phyloP scores from a whole-genome alignment of 1,140 invertebrate species.

The Telenomus remus region DNA sequence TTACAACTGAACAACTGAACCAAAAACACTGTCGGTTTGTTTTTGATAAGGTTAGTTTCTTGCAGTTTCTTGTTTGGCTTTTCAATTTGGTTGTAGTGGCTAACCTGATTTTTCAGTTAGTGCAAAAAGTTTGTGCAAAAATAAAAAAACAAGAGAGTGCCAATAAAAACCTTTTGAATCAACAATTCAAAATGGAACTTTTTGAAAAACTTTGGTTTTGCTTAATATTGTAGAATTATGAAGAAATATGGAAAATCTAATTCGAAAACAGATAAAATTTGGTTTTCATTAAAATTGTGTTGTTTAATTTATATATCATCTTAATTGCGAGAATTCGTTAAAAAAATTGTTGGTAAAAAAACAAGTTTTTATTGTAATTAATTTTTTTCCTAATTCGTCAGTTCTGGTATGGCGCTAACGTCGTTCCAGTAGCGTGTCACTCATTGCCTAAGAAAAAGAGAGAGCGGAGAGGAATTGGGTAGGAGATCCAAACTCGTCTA shows the following conservation, averaged over 20 bases:
- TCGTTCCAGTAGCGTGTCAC: not conserved
- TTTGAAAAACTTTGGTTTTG: too few relatives aligned
- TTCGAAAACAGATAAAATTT: too few relatives aligned
- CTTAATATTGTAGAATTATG: too few relatives aligned
- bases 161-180: not conserved
- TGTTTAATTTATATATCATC: too few relatives aligned
- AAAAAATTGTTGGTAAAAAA: not conserved
- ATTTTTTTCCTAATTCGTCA: not conserved
- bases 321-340: not conserved
- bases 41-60: not conserved
- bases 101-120: not conserved
- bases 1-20: not conserved
- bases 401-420: not conserved
- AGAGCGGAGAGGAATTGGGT: too few relatives aligned
- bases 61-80: not conserved
- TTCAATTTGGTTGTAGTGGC: not conserved
- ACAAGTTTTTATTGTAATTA: not conserved
- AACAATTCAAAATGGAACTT: too few relatives aligned
- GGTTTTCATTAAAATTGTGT: too few relatives aligned
- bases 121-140: not conserved
- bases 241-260: too few relatives aligned
- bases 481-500: not conserved
- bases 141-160: not conserved
- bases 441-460: too few relatives aligned
- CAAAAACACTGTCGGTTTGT: not conserved